Conservation (phyloP, 2,797 vertebrate species). For the Protonibea diacanthus region DNA sequence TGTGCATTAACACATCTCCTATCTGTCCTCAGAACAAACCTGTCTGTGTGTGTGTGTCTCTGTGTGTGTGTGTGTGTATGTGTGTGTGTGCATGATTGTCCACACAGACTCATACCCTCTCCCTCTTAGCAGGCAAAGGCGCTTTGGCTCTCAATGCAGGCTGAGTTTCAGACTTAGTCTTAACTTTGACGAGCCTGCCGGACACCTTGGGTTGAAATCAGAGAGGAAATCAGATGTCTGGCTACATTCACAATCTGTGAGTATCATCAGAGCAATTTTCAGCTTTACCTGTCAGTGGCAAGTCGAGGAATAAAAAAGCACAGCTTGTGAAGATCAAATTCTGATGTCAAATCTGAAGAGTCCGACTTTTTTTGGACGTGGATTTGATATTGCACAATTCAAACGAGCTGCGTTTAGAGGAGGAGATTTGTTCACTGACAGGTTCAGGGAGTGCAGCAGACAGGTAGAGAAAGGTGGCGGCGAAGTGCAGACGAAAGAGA, state of each 20-base stretch:
- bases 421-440: neutral
- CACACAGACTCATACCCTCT: constrained; percentile 37
- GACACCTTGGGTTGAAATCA: constrained; percentile 50
- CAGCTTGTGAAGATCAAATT: neutral
- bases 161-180: constrained; percentile 44
- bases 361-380: constrained; percentile 2
- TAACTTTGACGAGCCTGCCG: constrained; percentile 23
- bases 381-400: neutral
- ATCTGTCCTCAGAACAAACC: constrained; percentile 51
- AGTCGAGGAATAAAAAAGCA: neutral
- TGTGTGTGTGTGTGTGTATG: constrained; percentile 29
- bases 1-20: constrained; percentile 73
- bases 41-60: constrained; percentile 25
- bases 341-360: neutral
- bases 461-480: neutral
- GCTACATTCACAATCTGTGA: constrained; percentile 22
- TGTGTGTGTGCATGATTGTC: constrained; percentile 11
- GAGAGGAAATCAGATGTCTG: constrained; percentile 28
- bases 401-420: neutral
- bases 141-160: constrained; percentile 40
- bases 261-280: neutral
- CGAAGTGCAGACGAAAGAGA: neutral
- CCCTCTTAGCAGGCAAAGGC: constrained; percentile 33
- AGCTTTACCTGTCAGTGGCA: neutral
- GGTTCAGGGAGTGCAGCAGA: constrained; percentile 17